Evolutionary conservation across 1,140 invertebrate species (phyloP).

Genomic region (Liolophura sinensis): DNA sequence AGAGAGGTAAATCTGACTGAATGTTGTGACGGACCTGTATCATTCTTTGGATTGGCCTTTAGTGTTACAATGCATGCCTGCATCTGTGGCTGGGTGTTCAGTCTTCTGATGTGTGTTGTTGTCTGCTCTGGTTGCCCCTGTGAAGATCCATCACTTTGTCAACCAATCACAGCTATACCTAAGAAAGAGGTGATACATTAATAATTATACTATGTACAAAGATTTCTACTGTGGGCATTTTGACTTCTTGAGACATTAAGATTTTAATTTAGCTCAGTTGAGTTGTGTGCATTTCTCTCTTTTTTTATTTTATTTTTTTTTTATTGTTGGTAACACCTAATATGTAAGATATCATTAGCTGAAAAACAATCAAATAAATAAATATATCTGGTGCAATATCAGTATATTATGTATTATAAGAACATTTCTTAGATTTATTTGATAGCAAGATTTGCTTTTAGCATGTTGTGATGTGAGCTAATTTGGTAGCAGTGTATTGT

Average conservation of each 20-base stretch:
- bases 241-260: no score
- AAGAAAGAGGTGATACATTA: constrained; percentile 24
- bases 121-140: constrained; percentile 21
- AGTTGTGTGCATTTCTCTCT: background rate
- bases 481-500: background rate
- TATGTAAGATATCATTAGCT: background rate
- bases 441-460: background rate
- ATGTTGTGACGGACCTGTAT: no score
- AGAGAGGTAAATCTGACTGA: no score
- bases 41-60: no score
- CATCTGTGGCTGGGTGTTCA: no score
- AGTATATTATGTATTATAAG: no score
- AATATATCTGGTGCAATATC: no score
- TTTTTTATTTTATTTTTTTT: background rate
- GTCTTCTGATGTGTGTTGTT: no score
- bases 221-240: background rate
- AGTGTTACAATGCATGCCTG: no score
- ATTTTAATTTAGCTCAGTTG: background rate
- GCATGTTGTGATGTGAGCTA: background rate
- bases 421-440: background rate
- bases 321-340: background rate
- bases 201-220: background rate
- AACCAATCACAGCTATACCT: constrained; percentile 22
- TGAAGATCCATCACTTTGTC: constrained; percentile 15
- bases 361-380: no score